A percentile compares a stretch with the other conserved stretches of the same genome.
These are phyloP conservation scores for Mastacembelus armatus DNA, from an alignment of 2,797 vertebrate genomes.

Conservation along the genomic window DNA sequence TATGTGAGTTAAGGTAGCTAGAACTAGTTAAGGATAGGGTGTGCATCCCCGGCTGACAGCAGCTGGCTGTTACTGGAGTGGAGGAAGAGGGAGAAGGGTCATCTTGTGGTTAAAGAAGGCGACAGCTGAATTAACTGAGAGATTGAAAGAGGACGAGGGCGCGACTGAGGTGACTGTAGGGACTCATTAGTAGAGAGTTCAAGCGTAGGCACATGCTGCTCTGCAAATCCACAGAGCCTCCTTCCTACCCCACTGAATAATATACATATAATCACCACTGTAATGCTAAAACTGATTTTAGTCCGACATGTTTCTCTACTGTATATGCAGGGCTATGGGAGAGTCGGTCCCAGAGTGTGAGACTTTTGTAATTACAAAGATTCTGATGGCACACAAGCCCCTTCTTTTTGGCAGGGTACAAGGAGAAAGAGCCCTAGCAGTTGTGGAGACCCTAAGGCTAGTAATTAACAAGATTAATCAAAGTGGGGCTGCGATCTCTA, in stretches of 20 bases:
- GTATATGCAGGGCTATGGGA: slow-evolving; percentile 51
- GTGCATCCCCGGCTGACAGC: slow-evolving; percentile 55
- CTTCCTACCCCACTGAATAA: slow-evolving; percentile 70
- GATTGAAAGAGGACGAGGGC: slow-evolving; percentile 52
- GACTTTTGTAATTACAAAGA: slow-evolving; percentile 82
- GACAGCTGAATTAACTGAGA: slow-evolving; percentile 64
- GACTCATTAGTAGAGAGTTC: slow-evolving; percentile 77
- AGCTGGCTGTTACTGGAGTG: slow-evolving; percentile 45
- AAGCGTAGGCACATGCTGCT: slow-evolving; percentile 59
- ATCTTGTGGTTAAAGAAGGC: slow-evolving; percentile 68
- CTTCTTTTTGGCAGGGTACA: slow-evolving; percentile 47
- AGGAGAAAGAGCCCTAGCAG: slow-evolving; percentile 51
- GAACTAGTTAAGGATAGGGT: slow-evolving; percentile 53
- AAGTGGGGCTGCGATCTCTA: slow-evolving; percentile 77
- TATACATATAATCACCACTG: slow-evolving; percentile 61
- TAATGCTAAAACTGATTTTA: slow-evolving; percentile 47
- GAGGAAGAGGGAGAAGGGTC: slow-evolving; percentile 43
- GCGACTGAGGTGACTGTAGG: slow-evolving; percentile 65
- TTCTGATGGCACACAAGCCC: slow-evolving; percentile 64
- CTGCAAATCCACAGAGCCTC: slow-evolving; percentile 57
- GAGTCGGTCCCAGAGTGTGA: slow-evolving; percentile 64
- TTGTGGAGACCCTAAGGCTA: slow-evolving; percentile 78
- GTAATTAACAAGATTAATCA: slow-evolving; percentile 86
- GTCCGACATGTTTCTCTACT: slow-evolving; percentile 42
- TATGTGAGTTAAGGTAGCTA: slow-evolving; percentile 73